Base-by-base conservation (phyloP, 2,888 invertebrate genomes). In the Agonopterix arenella region DNA sequence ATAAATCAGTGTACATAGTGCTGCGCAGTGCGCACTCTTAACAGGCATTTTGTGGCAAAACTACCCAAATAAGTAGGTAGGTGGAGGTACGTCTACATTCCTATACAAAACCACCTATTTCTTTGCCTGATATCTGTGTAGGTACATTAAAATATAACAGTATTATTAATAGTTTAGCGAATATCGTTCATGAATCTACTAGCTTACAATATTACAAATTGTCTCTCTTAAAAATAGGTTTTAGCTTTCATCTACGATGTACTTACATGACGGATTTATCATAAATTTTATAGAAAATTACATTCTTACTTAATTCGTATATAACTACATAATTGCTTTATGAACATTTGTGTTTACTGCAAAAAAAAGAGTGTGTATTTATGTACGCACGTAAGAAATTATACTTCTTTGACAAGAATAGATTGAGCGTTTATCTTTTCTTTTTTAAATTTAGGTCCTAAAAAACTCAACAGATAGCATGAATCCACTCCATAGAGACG, bases 321-420 rank as follows among this genome's bases (percentile, higher is more conserved):
- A 28, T 28, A 13, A 28, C 56, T 68, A 67, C 55, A 57, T 62
- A 62, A 62, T 64, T 65, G 65, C 62, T 40, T 46, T 13, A 46
- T 46, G n/a, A 16, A 38, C 13, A 10, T 28, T 28, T 28, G 28
- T 28, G 28, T 28, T 7, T 28, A 5, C 28, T 28, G 28, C 28
- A 28, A 5, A 28, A 28, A 28, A 28, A 28, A 28, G 7, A 5
- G 28, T 5, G 28, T 28, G 28, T 18, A 18, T 4, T 18, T 13
- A 13, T 18, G 18, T 28, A 28, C 28, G 28, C 28, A 5, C 28
- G 7, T 28, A 28, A 28, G 28, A 28, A 28, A 5, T 28, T 28
- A 28, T 28, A 28, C 28, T 28, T 28, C 5, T 28, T 28, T 7
- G 7, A 4, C 28, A 1, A 4, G 28, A 28, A 28, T 28, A 28